phyloP scores from a whole-genome alignment of 2,888 invertebrate species.

The Lycocerus yunnanus region DNA sequence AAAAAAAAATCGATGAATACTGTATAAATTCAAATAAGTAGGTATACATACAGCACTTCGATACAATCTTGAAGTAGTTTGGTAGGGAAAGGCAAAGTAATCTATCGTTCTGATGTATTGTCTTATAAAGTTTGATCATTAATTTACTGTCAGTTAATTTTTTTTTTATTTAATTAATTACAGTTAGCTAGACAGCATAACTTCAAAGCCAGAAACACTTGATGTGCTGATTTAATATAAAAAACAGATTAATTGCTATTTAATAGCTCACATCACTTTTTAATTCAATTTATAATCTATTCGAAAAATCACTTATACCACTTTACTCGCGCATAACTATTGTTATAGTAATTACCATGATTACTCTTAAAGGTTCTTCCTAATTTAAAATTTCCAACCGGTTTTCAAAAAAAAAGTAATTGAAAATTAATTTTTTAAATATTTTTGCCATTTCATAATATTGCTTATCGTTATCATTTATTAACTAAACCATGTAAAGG shows the following conservation, averaged over 20 bases:
- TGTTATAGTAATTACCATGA: background rate
- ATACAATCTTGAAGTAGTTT: slow-evolving; percentile 33
- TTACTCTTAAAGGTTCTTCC: background rate
- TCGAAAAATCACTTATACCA: slow-evolving; percentile 5
- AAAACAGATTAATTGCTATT: slow-evolving; percentile 29
- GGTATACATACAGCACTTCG: slow-evolving; percentile 23
- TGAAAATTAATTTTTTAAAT: background rate
- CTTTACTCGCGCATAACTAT: background rate
- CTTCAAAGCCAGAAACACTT: slow-evolving; percentile 25
- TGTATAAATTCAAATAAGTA: slow-evolving; percentile 37
- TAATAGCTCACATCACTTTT: slow-evolving; percentile 12
- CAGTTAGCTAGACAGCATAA: slow-evolving; percentile 22
- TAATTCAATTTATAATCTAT: slow-evolving; percentile 7
- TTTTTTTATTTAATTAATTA: slow-evolving; percentile 34
- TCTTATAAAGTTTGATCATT: slow-evolving; percentile 35
- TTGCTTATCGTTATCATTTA: no score
- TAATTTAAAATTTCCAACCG: background rate
- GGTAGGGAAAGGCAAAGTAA: slow-evolving; percentile 27
- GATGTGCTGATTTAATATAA: slow-evolving; percentile 21
- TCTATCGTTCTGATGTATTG: slow-evolving; percentile 37
- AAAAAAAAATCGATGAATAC: slow-evolving; percentile 36
- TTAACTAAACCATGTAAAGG: no score
- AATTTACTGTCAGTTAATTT: slow-evolving; percentile 31
- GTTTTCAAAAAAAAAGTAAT: background rate
- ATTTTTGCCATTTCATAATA: background rate